Conservation (phyloP, 2,113 vertebrate genomes). For the Triplophysa dalaica region DNA sequence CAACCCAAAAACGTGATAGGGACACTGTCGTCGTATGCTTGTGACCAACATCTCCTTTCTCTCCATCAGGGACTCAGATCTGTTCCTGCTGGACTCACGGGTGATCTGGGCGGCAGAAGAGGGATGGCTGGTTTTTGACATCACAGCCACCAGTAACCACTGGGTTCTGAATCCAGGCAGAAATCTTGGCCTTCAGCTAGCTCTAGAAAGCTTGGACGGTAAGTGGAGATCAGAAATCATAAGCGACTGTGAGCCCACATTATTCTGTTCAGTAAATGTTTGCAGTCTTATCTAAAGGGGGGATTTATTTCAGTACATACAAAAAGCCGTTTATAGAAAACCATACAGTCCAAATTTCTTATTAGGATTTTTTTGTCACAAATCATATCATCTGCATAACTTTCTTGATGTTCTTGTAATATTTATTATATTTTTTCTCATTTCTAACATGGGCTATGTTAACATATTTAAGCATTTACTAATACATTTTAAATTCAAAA, state of each 20-base stretch:
- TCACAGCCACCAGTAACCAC: slow-evolving; percentile 94
- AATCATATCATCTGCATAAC: too few relatives aligned
- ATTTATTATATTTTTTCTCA: too few relatives aligned
- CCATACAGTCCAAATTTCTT: background rate
- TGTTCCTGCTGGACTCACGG: slow-evolving; percentile 90
- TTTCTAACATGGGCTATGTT: too few relatives aligned
- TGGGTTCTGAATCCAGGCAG: slow-evolving; percentile 93
- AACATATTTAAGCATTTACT: too few relatives aligned
- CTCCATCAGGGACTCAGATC: slow-evolving; percentile 84
- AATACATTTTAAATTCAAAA: too few relatives aligned
- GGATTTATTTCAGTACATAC: background rate
- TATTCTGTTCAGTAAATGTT: slow-evolving; percentile 10
- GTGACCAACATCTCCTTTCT: background rate
- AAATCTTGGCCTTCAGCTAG: slow-evolving; percentile 92
- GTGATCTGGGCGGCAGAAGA: slow-evolving; percentile 95
- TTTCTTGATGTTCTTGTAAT: too few relatives aligned
- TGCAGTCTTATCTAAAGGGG: slow-evolving; percentile 14
- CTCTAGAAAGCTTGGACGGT: slow-evolving; percentile 86
- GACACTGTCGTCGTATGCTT: too few relatives aligned
- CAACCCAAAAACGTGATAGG: too few relatives aligned
- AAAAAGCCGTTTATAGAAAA: background rate
- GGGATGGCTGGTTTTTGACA: slow-evolving; percentile 96
- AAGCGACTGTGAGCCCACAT: background rate
- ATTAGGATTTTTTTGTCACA: too few relatives aligned
- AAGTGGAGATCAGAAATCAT: slow-evolving; percentile 58